Evolutionary conservation across 2,888 invertebrate species (phyloP).

Genomic region (Pollenia labialis): DNA sequence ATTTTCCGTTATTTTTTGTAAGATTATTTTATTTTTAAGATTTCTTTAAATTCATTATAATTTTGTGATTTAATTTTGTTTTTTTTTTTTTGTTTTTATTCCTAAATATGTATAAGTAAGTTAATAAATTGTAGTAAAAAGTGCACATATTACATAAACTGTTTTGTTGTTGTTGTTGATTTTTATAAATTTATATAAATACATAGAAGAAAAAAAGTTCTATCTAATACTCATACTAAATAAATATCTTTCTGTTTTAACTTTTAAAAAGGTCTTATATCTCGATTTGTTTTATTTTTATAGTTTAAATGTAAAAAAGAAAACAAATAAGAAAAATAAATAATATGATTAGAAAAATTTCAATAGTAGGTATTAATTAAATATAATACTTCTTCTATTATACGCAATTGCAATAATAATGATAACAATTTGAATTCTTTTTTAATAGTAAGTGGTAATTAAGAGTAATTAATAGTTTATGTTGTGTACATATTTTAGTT

Average conservation of each 20-base stretch:
- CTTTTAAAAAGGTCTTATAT: slow-evolving; percentile 66
- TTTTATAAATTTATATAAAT: slow-evolving; percentile 32
- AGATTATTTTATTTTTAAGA: slow-evolving; percentile 6
- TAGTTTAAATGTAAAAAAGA: slow-evolving; percentile 43
- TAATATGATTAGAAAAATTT: slow-evolving; percentile 20
- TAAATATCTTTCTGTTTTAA: slow-evolving; percentile 49
- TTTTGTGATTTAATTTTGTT: slow-evolving; percentile 15
- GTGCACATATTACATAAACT: slow-evolving; percentile 64
- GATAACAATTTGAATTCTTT: slow-evolving; percentile 46
- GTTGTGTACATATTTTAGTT: slow-evolving; percentile 36
- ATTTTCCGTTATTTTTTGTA: slow-evolving; percentile 14
- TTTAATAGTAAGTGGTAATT: slow-evolving; percentile 44
- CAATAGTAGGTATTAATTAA: slow-evolving; percentile 48
- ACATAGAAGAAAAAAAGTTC: slow-evolving; percentile 43
- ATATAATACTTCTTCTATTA: slow-evolving; percentile 51
- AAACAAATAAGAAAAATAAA: slow-evolving; percentile 37
- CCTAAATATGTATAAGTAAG: slow-evolving; percentile 50
- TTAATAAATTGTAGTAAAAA: slow-evolving; percentile 62
- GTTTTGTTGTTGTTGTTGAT: slow-evolving; percentile 5
- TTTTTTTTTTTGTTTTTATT: not conserved
- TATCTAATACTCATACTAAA: slow-evolving; percentile 56
- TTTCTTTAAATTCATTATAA: slow-evolving; percentile 10
- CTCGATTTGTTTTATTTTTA: slow-evolving; percentile 38
- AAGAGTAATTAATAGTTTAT: slow-evolving; percentile 46
- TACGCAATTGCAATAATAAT: slow-evolving; percentile 44